Conservation (phyloP, 2,113 vertebrate genomes). For the Ascaphus truei region DNA sequence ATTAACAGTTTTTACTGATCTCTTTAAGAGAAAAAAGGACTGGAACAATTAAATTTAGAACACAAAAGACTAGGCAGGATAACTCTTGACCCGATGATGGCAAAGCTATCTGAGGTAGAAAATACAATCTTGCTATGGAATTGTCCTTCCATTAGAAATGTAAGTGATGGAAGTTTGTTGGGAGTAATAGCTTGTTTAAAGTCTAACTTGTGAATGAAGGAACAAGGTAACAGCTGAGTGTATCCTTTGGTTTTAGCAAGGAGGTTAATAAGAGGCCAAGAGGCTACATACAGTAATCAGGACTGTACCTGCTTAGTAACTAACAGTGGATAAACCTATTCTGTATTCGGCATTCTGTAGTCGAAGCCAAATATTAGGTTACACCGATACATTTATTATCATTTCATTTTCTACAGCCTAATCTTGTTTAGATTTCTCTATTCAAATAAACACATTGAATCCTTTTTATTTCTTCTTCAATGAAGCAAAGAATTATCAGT, state of each 20-base stretch:
- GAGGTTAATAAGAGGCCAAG: neutral
- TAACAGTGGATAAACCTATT: neutral
- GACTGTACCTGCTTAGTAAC: neutral
- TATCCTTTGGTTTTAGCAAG: slow-evolving; percentile 13
- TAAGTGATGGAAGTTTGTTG: neutral
- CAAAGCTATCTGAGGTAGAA: slow-evolving; percentile 63
- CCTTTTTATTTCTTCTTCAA: no score
- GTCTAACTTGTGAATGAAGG: slow-evolving; percentile 7
- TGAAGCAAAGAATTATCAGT: no score
- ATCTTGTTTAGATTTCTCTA: no score
- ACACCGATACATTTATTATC: no score
- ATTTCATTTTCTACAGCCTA: no score
- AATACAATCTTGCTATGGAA: slow-evolving; percentile 56
- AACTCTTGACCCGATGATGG: slow-evolving; percentile 72
- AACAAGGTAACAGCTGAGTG: neutral
- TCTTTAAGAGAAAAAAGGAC: slow-evolving; percentile 79
- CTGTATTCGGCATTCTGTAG: neutral
- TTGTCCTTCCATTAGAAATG: slow-evolving; percentile 48
- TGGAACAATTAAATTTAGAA: slow-evolving; percentile 86
- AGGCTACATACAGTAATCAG: neutral
- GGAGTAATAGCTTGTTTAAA: slow-evolving; percentile 22
- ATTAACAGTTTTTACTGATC: slow-evolving; percentile 97
- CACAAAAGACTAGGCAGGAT: slow-evolving; percentile 76
- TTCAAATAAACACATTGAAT: no score
- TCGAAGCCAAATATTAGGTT: no score